Conservation (phyloP, 2,888 invertebrate species). For the Thereva unica region DNA sequence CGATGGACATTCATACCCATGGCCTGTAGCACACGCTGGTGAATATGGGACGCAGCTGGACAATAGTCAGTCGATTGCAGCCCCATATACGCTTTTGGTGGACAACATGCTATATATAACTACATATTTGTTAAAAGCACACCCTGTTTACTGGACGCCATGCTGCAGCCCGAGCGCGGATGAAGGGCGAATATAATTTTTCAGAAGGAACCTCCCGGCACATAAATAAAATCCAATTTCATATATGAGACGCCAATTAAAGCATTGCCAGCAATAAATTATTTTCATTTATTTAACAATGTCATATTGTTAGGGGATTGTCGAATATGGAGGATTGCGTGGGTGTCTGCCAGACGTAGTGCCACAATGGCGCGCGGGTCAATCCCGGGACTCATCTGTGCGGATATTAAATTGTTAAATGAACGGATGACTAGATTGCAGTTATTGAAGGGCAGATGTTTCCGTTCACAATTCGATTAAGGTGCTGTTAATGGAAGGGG, state of each 20-base stretch:
- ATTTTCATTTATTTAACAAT: slow-evolving; percentile 42
- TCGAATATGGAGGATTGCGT: not conserved
- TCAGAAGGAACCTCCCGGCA: slow-evolving; percentile 23
- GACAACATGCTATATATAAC: too few species aligned
- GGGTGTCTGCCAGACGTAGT: not conserved
- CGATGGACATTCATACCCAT: slow-evolving; percentile 19
- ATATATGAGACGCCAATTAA: slow-evolving; percentile 42
- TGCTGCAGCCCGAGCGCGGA: not conserved
- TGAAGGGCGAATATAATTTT: slow-evolving; percentile 32
- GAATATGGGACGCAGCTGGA: slow-evolving; percentile 26
- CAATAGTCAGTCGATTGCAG: slow-evolving; percentile 14
- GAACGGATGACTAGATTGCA: not conserved
- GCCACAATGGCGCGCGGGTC: not conserved
- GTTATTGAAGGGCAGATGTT: slow-evolving; percentile 6
- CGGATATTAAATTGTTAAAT: slow-evolving; percentile 19
- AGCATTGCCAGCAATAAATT: slow-evolving; percentile 41
- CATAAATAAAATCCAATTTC: slow-evolving; percentile 43
- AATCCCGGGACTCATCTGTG: slow-evolving; percentile 23
- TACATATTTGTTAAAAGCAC: too few species aligned
- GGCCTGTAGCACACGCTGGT: slow-evolving; percentile 9
- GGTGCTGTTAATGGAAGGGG: not conserved
- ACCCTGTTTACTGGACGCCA: not conserved
- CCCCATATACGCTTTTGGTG: too few species aligned
- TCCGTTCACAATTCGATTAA: too few species aligned
- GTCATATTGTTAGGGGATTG: slow-evolving; percentile 32